A percentile compares a stretch with the other conserved stretches of the same genome.
Evolutionary conservation across 2,797 vertebrate genomes (phyloP).

Genomic region (Fistularia tabacaria): DNA sequence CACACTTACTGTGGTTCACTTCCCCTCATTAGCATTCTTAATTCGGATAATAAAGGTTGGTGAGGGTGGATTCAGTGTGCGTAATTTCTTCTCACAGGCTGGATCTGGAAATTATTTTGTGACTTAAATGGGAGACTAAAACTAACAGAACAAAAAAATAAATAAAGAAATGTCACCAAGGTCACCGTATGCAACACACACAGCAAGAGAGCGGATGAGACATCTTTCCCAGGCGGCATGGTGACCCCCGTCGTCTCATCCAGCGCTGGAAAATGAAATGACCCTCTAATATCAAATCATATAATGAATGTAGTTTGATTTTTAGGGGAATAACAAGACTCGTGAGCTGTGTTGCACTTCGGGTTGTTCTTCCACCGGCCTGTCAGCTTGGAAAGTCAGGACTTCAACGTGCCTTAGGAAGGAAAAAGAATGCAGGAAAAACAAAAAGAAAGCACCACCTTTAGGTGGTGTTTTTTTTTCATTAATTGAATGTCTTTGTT

Average conservation of each 20-base stretch:
- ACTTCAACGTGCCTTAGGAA: constrained; percentile 91
- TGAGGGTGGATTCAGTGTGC: too few relatives aligned
- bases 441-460: constrained; percentile 29
- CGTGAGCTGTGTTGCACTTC: constrained; percentile 29
- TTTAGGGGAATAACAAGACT: constrained; percentile 48
- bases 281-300: constrained; percentile 15
- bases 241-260: constrained; percentile 24
- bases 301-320: constrained; percentile 41
- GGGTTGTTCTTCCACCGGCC: constrained; percentile 34
- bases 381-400: constrained; percentile 54
- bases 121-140: too few relatives aligned
- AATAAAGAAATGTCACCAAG: too few relatives aligned
- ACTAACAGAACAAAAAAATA: too few relatives aligned
- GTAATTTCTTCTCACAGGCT: too few relatives aligned
- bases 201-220: too few relatives aligned
- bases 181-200: too few relatives aligned
- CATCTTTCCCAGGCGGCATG: too few relatives aligned
- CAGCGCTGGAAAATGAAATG: constrained; percentile 50
- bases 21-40: constrained; percentile 9
- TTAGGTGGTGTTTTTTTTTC: constrained; percentile 26
- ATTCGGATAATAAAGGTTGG: constrained; percentile 11
- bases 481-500: background rate
- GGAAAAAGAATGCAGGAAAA: constrained; percentile 48
- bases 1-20: constrained; percentile 6
- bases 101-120: too few relatives aligned